phyloP scores from a whole-genome alignment of 2,113 vertebrate genomes.

The Malurus alboscapulatus region DNA sequence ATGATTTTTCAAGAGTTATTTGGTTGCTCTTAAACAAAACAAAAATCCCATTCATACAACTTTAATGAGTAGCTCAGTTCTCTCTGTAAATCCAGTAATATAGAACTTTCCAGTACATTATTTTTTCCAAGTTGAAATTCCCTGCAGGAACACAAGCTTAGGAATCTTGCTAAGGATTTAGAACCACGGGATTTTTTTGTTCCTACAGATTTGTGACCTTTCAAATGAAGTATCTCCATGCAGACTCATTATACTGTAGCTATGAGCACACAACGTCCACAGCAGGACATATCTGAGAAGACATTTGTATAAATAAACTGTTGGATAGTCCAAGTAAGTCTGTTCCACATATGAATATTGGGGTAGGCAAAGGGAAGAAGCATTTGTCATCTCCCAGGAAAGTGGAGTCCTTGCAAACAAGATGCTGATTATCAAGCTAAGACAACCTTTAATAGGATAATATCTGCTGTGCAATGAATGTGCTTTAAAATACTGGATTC shows the following conservation, averaged over 20 bases:
- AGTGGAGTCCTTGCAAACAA: neutral
- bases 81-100: neutral
- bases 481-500: neutral
- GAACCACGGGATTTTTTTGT: neutral
- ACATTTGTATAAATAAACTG: neutral
- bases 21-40: neutral
- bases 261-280: neutral
- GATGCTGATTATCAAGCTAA: neutral
- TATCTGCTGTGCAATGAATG: neutral
- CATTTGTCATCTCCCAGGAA: neutral
- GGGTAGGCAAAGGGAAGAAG: neutral
- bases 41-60: neutral
- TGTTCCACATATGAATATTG: neutral
- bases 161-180: neutral
- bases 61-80: neutral
- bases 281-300: neutral
- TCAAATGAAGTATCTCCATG: neutral
- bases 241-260: neutral
- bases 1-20: neutral
- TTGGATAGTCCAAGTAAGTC: neutral
- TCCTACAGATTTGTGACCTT: neutral
- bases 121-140: neutral
- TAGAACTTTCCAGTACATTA: neutral
- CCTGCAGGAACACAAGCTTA: neutral
- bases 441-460: neutral